These are phyloP conservation scores for Erebia epiphron DNA, from an alignment of 2,888 invertebrate genomes.

Conservation along the genomic window DNA sequence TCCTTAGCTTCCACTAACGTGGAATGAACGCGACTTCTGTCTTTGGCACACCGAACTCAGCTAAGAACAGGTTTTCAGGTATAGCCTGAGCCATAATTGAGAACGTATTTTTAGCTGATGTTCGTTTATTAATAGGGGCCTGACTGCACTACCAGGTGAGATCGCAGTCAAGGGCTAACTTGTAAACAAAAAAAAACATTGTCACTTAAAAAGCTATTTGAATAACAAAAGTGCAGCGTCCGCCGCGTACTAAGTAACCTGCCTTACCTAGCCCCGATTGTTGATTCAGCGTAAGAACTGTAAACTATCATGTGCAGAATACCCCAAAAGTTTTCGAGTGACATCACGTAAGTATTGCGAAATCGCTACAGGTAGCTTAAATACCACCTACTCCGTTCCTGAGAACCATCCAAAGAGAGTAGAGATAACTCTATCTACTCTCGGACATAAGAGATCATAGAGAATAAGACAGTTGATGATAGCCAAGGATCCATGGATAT, in stretches of 20 bases:
- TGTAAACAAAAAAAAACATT: background rate
- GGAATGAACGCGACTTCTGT: too few species aligned
- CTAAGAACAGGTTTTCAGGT: too few species aligned
- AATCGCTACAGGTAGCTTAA: background rate
- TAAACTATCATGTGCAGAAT: constrained; percentile 20
- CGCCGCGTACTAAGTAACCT: background rate
- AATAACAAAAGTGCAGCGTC: background rate
- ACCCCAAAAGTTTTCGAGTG: constrained; percentile 19
- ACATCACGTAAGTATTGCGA: constrained; percentile 9
- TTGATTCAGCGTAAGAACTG: constrained; percentile 14
- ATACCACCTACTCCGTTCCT: background rate
- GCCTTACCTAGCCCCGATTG: background rate
- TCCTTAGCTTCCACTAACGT: too few species aligned
- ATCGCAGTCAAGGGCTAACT: background rate
- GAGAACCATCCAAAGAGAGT: background rate
- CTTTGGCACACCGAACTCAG: too few species aligned
- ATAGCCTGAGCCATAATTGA: too few species aligned
- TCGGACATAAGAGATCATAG: too few species aligned
- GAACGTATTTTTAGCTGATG: too few species aligned
- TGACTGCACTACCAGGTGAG: too few species aligned
- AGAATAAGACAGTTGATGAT: too few species aligned
- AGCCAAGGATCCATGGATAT: too few species aligned
- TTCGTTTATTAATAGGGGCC: too few species aligned
- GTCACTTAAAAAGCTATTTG: background rate
- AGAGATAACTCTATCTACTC: too few species aligned